phyloP scores from a whole-genome alignment of 2,797 vertebrate species.

The Florisuga fusca region DNA sequence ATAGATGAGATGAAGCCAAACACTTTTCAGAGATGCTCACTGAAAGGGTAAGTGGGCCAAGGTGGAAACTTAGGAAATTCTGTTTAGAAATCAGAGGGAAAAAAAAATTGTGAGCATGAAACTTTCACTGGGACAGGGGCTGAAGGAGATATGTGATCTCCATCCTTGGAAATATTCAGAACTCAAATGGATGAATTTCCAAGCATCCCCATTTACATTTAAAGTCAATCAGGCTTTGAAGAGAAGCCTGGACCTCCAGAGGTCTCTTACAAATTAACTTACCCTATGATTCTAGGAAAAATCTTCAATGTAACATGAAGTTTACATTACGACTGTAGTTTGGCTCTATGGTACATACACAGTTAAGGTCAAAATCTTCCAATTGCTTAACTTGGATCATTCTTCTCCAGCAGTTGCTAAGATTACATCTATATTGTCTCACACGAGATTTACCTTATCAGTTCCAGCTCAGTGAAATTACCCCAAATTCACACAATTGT shows the following conservation, averaged over 20 bases:
- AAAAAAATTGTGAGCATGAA: accelerated
- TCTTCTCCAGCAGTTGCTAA: background rate
- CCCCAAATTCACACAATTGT: background rate
- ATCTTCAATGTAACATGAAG: background rate
- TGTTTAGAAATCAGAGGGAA: background rate
- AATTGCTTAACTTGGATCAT: background rate
- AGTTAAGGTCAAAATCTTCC: background rate
- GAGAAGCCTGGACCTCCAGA: background rate
- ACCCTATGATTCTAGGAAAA: background rate
- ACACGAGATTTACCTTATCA: background rate
- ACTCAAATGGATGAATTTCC: background rate
- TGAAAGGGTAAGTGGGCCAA: background rate
- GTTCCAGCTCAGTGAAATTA: background rate
- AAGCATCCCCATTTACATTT: background rate
- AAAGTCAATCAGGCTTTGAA: background rate
- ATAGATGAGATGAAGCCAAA: background rate
- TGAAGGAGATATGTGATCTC: background rate
- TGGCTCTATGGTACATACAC: background rate
- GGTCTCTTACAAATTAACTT: background rate
- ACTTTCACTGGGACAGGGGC: background rate
- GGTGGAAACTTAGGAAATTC: background rate
- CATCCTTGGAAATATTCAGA: background rate
- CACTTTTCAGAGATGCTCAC: background rate
- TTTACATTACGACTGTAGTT: background rate
- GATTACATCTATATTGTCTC: background rate